These are phyloP conservation scores for Drosophila nebulosa DNA, from an alignment of 1,140 invertebrate genomes.

Conservation along the genomic window DNA sequence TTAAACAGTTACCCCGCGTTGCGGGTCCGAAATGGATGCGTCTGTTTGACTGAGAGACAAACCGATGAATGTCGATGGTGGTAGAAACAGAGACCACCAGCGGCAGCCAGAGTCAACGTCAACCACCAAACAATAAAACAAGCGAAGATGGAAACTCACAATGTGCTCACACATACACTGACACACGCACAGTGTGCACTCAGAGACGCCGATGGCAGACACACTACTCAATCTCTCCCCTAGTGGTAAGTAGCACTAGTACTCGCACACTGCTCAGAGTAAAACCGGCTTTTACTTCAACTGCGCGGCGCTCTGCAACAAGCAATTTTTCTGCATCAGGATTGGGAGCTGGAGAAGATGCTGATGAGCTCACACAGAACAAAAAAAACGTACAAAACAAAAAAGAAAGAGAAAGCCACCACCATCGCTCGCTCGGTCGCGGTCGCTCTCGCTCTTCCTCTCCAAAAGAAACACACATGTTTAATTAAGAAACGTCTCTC, in stretches of 20 bases:
- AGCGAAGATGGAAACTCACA: slow-evolving; percentile 27
- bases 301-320: slow-evolving; percentile 68
- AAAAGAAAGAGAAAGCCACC: slow-evolving; percentile 62
- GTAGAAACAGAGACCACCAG: neutral
- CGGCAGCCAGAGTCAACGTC: neutral
- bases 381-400: slow-evolving; percentile 25
- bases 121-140: slow-evolving; percentile 23
- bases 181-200: neutral
- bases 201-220: neutral
- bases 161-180: slow-evolving; percentile 15
- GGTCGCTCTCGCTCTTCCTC: slow-evolving; percentile 22
- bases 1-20: neutral
- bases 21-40: neutral
- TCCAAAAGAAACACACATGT: slow-evolving; percentile 28
- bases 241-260: neutral
- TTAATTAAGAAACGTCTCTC: slow-evolving; percentile 64
- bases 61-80: slow-evolving; percentile 6
- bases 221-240: slow-evolving; percentile 9
- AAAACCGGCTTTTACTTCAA: slow-evolving; percentile 65
- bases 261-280: slow-evolving; percentile 35
- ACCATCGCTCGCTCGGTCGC: slow-evolving; percentile 21
- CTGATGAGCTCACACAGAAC: slow-evolving; percentile 29
- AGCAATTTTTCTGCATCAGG: slow-evolving; percentile 49
- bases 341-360: slow-evolving; percentile 48
- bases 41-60: slow-evolving; percentile 4